Evolutionary conservation across 2,113 vertebrate species (phyloP).

Genomic region (Aegotheles bennettii): DNA sequence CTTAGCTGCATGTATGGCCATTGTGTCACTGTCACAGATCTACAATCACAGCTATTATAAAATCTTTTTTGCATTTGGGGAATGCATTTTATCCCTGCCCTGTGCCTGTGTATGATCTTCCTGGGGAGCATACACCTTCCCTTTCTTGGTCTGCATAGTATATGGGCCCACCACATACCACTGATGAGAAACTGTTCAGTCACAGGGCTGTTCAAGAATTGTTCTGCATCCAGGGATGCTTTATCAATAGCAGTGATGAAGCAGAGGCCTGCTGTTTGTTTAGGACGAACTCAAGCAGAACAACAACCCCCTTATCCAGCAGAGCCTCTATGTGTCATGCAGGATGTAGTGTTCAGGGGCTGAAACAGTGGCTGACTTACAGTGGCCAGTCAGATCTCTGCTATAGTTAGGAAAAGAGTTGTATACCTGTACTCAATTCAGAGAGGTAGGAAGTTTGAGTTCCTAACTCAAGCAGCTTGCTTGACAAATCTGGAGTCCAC

Average conservation of each 20-base stretch:
- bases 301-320: not conserved
- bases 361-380: not conserved
- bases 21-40: not conserved
- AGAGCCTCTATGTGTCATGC: not conserved
- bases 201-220: not conserved
- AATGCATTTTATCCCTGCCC: not conserved
- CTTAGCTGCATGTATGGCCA: fast-evolving
- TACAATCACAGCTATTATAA: not conserved
- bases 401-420: not conserved
- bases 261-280: not conserved
- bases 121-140: not conserved
- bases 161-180: no score
- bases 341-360: no score
- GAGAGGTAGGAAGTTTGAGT: not conserved
- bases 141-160: not conserved
- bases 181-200: not conserved
- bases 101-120: not conserved
- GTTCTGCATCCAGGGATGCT: not conserved
- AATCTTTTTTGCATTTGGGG: not conserved
- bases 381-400: not conserved
- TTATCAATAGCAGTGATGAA: not conserved
- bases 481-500: not conserved
- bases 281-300: not conserved
- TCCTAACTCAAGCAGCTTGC: not conserved
- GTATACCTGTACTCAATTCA: not conserved